A percentile compares a stretch with the other conserved stretches of the same genome.
Conservation (phyloP, 2,113 vertebrate species). For the Festucalex cinctus region DNA sequence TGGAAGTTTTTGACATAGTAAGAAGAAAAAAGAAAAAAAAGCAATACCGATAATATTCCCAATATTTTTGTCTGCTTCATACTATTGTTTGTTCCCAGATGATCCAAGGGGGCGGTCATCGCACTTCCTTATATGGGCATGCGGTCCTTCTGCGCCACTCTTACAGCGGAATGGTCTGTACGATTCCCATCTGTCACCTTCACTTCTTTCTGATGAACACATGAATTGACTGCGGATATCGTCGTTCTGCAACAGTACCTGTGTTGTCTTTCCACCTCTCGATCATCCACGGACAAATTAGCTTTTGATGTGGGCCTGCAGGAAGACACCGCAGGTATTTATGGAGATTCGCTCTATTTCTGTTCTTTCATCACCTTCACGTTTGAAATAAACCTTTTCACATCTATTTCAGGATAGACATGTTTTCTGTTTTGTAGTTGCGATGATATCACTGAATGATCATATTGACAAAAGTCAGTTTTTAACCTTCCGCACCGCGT, state of each 20-base stretch:
- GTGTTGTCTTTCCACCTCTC: slow-evolving; percentile 91
- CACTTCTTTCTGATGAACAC: not conserved
- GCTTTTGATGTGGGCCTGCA: slow-evolving; percentile 96
- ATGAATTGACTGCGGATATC: not conserved
- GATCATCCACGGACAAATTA: slow-evolving; percentile 93
- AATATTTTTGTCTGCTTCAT: not conserved
- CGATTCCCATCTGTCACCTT: not conserved
- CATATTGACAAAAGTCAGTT: not conserved
- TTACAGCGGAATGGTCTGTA: slow-evolving; percentile 92
- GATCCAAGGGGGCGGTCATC: slow-evolving; percentile 88
- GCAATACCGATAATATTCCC: too few species aligned
- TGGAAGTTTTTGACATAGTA: too few species aligned
- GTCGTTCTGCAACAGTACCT: slow-evolving; percentile 79
- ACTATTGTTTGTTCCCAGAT: slow-evolving; percentile 67
- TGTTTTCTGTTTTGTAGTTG: too few species aligned
- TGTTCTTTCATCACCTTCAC: not conserved
- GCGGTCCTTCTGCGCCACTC: slow-evolving; percentile 92
- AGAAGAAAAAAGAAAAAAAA: too few species aligned
- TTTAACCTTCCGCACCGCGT: not conserved
- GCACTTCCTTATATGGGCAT: slow-evolving; percentile 90
- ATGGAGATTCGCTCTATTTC: not conserved
- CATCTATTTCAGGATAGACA: not conserved
- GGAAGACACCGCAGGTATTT: slow-evolving; percentile 85
- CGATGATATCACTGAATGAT: not conserved
- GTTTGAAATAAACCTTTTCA: not conserved